Evolutionary conservation across 2,797 vertebrate species (phyloP).

Genomic region (Clarias laeviceps): DNA sequence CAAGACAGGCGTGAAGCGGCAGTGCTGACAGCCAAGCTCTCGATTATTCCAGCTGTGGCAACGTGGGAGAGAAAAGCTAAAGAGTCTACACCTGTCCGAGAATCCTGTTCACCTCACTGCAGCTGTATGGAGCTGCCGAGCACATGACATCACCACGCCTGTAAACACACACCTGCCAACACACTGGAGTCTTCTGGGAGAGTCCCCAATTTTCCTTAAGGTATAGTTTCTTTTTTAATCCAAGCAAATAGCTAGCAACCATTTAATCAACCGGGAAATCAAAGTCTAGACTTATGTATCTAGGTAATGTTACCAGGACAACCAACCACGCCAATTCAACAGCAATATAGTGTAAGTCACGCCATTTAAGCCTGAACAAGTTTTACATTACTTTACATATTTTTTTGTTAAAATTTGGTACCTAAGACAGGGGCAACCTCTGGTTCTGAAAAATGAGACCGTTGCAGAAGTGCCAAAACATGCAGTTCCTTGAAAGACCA

Average conservation of each 20-base stretch:
- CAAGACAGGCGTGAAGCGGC: conserved; percentile 58
- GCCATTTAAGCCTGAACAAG: background rate
- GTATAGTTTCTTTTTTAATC: background rate
- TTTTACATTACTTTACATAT: background rate
- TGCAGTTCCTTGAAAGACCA: no score
- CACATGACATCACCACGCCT: conserved; percentile 43
- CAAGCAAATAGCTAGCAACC: background rate
- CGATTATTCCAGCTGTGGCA: conserved; percentile 48
- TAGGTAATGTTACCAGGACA: background rate
- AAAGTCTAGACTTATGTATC: conserved; percentile 14
- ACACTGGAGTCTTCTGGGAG: background rate
- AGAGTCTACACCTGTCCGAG: conserved; percentile 43
- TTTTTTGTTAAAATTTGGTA: no score
- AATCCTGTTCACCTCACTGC: conserved; percentile 56
- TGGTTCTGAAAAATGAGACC: no score
- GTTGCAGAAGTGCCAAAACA: no score
- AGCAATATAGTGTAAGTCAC: background rate
- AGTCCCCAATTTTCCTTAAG: conserved; percentile 13
- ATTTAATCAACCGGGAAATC: conserved; percentile 1
- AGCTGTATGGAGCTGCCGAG: conserved; percentile 53
- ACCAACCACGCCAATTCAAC: background rate
- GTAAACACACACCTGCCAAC: conserved; percentile 33
- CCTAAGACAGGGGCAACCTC: no score
- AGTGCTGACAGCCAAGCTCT: conserved; percentile 58
- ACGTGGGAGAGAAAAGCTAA: conserved; percentile 48